phyloP scores from a whole-genome alignment of 2,797 vertebrate species.

The Setipinna tenuifilis region DNA sequence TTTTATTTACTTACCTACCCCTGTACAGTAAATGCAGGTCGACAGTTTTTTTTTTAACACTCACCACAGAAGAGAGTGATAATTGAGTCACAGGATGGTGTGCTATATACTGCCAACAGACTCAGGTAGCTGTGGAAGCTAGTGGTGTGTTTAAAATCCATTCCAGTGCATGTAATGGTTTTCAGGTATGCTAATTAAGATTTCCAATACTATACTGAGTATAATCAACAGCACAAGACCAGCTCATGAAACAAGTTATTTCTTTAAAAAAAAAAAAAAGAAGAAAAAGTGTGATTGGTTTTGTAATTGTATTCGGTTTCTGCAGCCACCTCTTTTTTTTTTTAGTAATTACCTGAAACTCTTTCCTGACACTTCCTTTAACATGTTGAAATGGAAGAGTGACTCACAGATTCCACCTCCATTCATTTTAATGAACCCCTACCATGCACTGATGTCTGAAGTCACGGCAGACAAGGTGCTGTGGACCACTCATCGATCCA shows the following conservation, averaged over 20 bases:
- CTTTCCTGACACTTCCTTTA: slow-evolving; percentile 74
- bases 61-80: background rate
- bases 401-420: slow-evolving; percentile 57
- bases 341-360: slow-evolving; percentile 78
- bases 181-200: slow-evolving; percentile 24
- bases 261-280: background rate
- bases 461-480: slow-evolving; percentile 53
- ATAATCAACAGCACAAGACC: slow-evolving; percentile 28
- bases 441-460: slow-evolving; percentile 61
- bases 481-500: slow-evolving; percentile 27
- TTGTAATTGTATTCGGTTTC: slow-evolving; percentile 77
- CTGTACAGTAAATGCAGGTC: background rate
- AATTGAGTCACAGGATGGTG: background rate
- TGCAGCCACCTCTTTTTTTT: slow-evolving; percentile 75
- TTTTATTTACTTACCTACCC: background rate
- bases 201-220: slow-evolving; percentile 1
- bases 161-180: slow-evolving; percentile 24
- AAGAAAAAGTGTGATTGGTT: slow-evolving; percentile 69
- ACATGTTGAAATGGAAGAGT: slow-evolving; percentile 29
- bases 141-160: slow-evolving; percentile 4
- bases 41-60: too few relatives aligned
- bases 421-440: slow-evolving; percentile 73
- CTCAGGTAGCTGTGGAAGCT: background rate
- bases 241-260: slow-evolving; percentile 58
- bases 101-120: slow-evolving; percentile 1